phyloP scores from a whole-genome alignment of 2,888 invertebrate species.

The Iselma pallidipennis region DNA sequence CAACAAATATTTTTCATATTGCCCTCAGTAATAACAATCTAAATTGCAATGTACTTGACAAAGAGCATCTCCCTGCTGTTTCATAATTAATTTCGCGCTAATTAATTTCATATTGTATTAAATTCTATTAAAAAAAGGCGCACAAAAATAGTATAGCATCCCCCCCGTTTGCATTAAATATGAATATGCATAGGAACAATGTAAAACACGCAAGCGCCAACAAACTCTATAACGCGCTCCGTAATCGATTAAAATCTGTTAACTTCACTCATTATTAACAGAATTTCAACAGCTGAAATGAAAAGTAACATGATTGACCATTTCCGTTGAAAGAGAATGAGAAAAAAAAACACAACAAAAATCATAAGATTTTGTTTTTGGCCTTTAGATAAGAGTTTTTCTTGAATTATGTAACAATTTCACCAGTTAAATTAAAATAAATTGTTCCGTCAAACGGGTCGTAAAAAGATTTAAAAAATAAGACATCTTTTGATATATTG shows the following conservation, averaged over 20 bases:
- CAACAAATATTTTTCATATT: conserved; percentile 18
- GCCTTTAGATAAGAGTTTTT: no score
- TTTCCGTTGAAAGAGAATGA: background rate
- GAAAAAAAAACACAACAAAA: no score
- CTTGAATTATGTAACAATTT: conserved; percentile 26
- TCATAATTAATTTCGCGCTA: conserved; percentile 16
- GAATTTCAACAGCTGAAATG: conserved; percentile 4
- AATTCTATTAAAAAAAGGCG: conserved; percentile 8
- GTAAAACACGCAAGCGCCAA: conserved; percentile 9
- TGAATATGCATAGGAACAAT: conserved; percentile 7
- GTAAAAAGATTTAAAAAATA: conserved; percentile 52
- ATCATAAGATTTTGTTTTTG: no score
- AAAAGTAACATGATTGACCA: background rate
- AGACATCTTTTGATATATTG: conserved; percentile 54
- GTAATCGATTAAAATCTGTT: conserved; percentile 21
- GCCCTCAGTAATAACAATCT: conserved; percentile 2
- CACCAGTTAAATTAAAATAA: conserved; percentile 46
- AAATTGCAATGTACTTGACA: conserved; percentile 9
- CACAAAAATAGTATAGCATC: conserved; percentile 15
- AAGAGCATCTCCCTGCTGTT: background rate
- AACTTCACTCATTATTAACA: conserved; percentile 19
- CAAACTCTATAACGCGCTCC: conserved; percentile 5
- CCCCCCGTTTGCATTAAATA: conserved; percentile 2
- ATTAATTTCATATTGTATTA: conserved; percentile 22
- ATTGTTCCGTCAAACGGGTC: conserved; percentile 45